These are phyloP conservation scores for Gastrophryne carolinensis DNA, from an alignment of 2,797 vertebrate genomes.

Conservation along the genomic window DNA sequence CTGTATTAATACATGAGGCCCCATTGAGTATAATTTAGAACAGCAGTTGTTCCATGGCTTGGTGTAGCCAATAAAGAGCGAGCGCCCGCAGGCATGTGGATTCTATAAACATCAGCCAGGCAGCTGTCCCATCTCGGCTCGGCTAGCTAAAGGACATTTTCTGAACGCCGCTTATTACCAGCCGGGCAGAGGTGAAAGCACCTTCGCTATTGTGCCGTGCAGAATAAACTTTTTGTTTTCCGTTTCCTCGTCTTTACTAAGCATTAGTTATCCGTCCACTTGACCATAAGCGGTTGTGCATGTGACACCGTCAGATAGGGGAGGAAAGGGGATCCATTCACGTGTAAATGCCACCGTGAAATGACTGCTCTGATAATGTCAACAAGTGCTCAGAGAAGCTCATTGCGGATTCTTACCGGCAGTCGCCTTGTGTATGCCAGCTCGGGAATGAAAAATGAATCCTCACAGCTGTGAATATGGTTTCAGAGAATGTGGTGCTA, in stretches of 20 bases:
- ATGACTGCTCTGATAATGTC: conserved; percentile 14
- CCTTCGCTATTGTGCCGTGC: conserved; percentile 13
- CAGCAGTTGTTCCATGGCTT: conserved; percentile 39
- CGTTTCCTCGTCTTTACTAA: conserved; percentile 21
- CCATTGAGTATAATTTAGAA: conserved; percentile 45
- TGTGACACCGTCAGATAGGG: not conserved
- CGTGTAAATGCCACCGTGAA: conserved; percentile 37
- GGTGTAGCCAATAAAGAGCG: conserved; percentile 34
- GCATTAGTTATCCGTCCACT: conserved; percentile 36
- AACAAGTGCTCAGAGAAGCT: conserved; percentile 19
- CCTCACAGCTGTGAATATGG: not conserved
- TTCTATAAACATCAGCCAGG: conserved; percentile 43
- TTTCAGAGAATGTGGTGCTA: not conserved
- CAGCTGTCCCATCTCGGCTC: conserved; percentile 38
- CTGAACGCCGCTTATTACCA: conserved; percentile 45
- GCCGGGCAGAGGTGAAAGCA: conserved; percentile 44
- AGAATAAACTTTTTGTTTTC: conserved; percentile 44
- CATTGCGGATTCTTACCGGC: conserved; percentile 13
- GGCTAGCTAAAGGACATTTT: conserved; percentile 38
- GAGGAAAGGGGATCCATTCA: conserved; percentile 31
- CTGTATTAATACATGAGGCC: conserved; percentile 15
- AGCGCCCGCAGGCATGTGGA: conserved; percentile 34
- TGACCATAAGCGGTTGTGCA: conserved; percentile 29
- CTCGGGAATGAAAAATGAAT: not conserved
- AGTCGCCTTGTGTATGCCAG: not conserved